Evolutionary conservation across 2,113 vertebrate genomes (phyloP).

Genomic region (Loxodonta africana): DNA sequence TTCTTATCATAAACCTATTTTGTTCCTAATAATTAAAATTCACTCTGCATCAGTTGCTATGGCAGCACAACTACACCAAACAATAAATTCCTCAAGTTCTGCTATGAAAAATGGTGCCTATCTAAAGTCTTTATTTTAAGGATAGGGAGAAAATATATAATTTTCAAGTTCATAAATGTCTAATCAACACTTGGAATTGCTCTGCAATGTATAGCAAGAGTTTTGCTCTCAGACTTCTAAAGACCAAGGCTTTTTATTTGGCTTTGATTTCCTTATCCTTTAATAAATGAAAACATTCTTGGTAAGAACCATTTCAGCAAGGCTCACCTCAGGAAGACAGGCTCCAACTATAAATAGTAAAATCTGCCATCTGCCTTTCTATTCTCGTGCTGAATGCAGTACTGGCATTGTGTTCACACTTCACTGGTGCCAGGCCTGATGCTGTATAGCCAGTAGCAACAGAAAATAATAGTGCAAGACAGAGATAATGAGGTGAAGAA

Average conservation of each 20-base stretch:
- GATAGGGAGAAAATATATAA: conserved; percentile 39
- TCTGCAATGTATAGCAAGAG: conserved; percentile 39
- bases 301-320: conserved; percentile 79
- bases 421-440: conserved; percentile 81
- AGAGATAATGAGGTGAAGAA: conserved; percentile 84
- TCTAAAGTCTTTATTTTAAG: conserved; percentile 68
- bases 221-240: conserved; percentile 61
- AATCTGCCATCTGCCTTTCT: conserved; percentile 89
- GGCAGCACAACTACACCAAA: conserved; percentile 83
- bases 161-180: conserved; percentile 47
- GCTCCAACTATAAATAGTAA: conserved; percentile 88
- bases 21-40: conserved; percentile 86
- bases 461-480: conserved; percentile 81
- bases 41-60: conserved; percentile 85
- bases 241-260: conserved; percentile 8
- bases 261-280: conserved; percentile 69
- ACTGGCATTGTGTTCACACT: conserved; percentile 80
- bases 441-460: conserved; percentile 79
- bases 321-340: conserved; percentile 82
- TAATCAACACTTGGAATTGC: conserved; percentile 56
- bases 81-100: conserved; percentile 82
- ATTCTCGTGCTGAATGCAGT: conserved; percentile 80
- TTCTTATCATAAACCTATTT: conserved; percentile 83
- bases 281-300: conserved; percentile 77
- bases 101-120: conserved; percentile 31